Percentiles rank a stretch among this genome's conserved stretches.
Evolutionary conservation across 2,888 invertebrate genomes (phyloP).

Genomic region (Tetrapedia diversipes): DNA sequence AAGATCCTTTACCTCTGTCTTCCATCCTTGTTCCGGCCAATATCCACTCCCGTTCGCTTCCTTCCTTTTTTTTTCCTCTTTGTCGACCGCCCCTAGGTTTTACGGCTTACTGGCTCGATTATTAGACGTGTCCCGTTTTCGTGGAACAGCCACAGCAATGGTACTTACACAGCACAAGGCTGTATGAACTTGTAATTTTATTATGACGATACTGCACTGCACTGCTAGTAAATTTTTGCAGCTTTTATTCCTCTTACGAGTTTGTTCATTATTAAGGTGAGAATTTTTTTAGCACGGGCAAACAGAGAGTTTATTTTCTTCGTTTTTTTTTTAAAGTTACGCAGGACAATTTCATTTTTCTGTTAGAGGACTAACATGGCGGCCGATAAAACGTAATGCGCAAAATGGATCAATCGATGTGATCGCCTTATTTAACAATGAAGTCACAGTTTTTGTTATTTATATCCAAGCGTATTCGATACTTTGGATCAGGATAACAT

Average conservation of each 20-base stretch:
- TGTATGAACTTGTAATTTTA: constrained; percentile 47
- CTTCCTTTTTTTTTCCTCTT: constrained; percentile 11
- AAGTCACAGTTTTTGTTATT: too few relatives aligned
- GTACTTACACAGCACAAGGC: background rate
- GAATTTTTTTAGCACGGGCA: background rate
- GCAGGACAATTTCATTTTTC: too few relatives aligned
- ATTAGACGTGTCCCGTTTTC: constrained; percentile 62
- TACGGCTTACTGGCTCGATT: constrained; percentile 59
- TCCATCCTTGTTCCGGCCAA: constrained; percentile 38
- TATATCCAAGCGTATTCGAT: too few relatives aligned
- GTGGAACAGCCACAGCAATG: constrained; percentile 21
- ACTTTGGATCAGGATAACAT: too few relatives aligned
- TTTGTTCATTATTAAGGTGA: too few relatives aligned
- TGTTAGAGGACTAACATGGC: too few relatives aligned
- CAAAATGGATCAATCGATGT: too few relatives aligned
- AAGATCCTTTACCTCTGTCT: constrained; percentile 62
- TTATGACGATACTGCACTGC: constrained; percentile 24
- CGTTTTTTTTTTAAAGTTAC: too few relatives aligned
- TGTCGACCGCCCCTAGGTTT: constrained; percentile 40
- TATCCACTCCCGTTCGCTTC: background rate
- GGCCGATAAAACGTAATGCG: too few relatives aligned
- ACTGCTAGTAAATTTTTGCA: background rate
- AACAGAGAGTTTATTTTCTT: too few relatives aligned
- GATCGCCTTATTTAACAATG: too few relatives aligned
- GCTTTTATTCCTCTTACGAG: background rate